Evolutionary conservation across 2,797 vertebrate species (phyloP).

Genomic region (Euthynnus affinis): DNA sequence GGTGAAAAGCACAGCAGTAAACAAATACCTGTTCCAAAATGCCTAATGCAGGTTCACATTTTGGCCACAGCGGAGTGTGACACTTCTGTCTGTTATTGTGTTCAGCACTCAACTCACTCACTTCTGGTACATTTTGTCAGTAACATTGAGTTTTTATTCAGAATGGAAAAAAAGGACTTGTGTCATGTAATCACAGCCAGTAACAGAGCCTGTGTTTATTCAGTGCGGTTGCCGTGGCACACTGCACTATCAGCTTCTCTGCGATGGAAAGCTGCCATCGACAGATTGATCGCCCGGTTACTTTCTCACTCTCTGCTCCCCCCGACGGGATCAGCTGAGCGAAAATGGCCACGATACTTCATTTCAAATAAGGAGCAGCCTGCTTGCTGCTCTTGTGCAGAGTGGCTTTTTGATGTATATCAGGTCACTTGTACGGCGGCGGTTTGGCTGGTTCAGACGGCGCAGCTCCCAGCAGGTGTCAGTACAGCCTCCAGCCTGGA

Average conservation of each 20-base stretch:
- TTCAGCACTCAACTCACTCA: conserved; percentile 3
- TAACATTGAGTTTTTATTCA: conserved; percentile 24
- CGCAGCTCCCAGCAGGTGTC: conserved; percentile 28
- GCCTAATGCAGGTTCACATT: no score
- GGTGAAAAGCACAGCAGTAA: neutral
- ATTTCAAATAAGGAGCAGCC: conserved; percentile 46
- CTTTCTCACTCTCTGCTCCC: conserved; percentile 44
- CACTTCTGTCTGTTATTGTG: neutral
- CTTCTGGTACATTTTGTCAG: conserved; percentile 26
- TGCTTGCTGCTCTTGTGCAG: conserved; percentile 14
- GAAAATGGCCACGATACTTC: conserved; percentile 59
- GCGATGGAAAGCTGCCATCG: conserved; percentile 67
- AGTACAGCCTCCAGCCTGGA: conserved; percentile 3
- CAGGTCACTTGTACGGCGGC: conserved; percentile 19
- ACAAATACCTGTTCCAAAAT: neutral
- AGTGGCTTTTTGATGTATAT: conserved; percentile 53
- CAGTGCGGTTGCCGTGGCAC: conserved; percentile 3
- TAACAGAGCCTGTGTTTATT: conserved; percentile 32
- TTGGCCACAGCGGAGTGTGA: neutral
- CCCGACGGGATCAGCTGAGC: conserved; percentile 60
- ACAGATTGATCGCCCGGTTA: conserved; percentile 72
- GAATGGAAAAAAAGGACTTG: neutral
- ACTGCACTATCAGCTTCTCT: conserved; percentile 30
- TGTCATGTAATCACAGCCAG: conserved; percentile 34
- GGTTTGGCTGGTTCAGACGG: conserved; percentile 11